Evolutionary conservation across 2,888 invertebrate species (phyloP).

Genomic region (Diloba caeruleocephala): DNA sequence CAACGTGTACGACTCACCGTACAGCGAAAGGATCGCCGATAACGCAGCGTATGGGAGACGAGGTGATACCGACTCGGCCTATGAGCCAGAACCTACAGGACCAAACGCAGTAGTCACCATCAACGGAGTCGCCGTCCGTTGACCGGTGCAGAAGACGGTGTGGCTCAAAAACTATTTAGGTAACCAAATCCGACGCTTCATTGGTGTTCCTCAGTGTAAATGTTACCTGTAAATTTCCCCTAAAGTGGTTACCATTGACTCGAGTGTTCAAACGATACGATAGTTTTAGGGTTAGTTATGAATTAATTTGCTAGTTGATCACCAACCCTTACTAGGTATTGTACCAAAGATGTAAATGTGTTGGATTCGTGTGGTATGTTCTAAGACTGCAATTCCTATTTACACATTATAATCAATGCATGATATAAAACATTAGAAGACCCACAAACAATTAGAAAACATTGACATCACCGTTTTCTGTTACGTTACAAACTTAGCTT

Average conservation of each 20-base stretch:
- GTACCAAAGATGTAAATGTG: constrained; percentile 88
- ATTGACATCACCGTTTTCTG: too few relatives aligned
- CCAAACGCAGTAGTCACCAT: constrained; percentile 92
- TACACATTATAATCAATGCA: not conserved
- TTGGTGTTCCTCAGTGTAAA: constrained; percentile 59
- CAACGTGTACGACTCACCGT: constrained; percentile 93
- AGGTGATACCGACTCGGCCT: constrained; percentile 85
- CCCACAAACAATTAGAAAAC: too few relatives aligned
- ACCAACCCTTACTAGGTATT: constrained; percentile 84
- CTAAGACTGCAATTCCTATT: constrained; percentile 59
- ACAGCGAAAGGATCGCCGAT: constrained; percentile 89
- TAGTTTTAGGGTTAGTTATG: constrained; percentile 54
- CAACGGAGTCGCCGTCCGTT: constrained; percentile 96
- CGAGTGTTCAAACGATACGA: constrained; percentile 71
- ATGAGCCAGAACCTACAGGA: constrained; percentile 92
- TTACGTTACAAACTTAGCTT: too few relatives aligned
- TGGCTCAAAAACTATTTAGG: constrained; percentile 50
- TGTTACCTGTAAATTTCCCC: constrained; percentile 54
- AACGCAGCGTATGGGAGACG: constrained; percentile 82
- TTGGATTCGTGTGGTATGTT: constrained; percentile 73
- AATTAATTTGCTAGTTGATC: constrained; percentile 51
- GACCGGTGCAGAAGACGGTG: constrained; percentile 55
- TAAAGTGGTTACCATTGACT: constrained; percentile 55
- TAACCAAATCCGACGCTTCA: constrained; percentile 58
- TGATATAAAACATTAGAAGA: too few relatives aligned